Conservation (phyloP, 2,888 invertebrate genomes). For the Dendrolimus houi region DNA sequence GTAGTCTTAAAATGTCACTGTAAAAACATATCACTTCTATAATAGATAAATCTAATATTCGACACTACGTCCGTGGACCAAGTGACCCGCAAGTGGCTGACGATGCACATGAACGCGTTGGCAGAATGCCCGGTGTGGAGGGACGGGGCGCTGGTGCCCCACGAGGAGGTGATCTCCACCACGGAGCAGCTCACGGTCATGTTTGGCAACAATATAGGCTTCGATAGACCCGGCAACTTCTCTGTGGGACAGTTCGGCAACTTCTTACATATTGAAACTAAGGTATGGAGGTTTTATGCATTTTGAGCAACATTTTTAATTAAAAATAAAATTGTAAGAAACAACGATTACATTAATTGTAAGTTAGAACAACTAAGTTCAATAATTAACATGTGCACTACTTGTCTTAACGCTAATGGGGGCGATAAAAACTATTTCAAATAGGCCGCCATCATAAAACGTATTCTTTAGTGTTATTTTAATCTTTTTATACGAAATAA, state of each 20-base stretch:
- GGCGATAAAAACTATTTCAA: no score
- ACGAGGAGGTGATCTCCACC: conserved; percentile 86
- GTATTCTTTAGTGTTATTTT: no score
- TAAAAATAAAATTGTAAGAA: no score
- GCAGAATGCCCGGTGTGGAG: conserved; percentile 84
- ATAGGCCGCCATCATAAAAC: no score
- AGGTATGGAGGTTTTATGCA: conserved; percentile 58
- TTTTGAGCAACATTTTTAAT: no score
- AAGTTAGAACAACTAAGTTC: no score
- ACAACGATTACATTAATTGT: no score
- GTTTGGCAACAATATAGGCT: conserved; percentile 78
- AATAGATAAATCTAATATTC: conserved; percentile 82
- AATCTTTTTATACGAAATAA: no score
- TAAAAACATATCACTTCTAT: not conserved
- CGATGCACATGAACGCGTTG: conserved; percentile 84
- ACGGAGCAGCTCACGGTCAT: conserved; percentile 85
- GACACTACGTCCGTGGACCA: conserved; percentile 79
- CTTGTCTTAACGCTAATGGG: no score
- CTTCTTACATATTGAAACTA: conserved; percentile 79
- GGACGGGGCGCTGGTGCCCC: conserved; percentile 72
- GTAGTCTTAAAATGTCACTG: not conserved
- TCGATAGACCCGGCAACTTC: conserved; percentile 77
- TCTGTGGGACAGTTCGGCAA: conserved; percentile 84
- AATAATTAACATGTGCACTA: no score
- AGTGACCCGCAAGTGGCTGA: conserved; percentile 82